These are phyloP conservation scores for Drosophila prostipennis DNA, from an alignment of 2,888 invertebrate species.

Conservation along the genomic window DNA sequence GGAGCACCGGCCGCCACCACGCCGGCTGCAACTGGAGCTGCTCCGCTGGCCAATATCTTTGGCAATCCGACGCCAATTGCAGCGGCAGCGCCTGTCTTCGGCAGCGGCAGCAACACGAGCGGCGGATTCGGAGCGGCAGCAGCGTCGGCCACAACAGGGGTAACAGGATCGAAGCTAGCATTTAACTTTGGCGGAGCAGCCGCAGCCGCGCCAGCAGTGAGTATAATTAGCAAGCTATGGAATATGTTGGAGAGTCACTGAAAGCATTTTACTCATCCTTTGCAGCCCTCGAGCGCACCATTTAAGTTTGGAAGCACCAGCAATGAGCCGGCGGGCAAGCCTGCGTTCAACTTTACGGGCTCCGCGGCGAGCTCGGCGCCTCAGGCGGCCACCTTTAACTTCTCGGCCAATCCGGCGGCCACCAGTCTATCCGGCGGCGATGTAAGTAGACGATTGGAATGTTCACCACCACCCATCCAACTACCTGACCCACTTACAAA, in stretches of 20 bases:
- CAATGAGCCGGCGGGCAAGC: slow-evolving; percentile 36
- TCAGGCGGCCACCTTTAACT: slow-evolving; percentile 74
- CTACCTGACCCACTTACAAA: not conserved
- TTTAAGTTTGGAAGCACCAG: slow-evolving; percentile 35
- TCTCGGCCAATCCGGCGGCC: slow-evolving; percentile 58
- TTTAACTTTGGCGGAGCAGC: slow-evolving; percentile 75
- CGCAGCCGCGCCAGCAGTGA: slow-evolving; percentile 48
- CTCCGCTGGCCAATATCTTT: slow-evolving; percentile 39
- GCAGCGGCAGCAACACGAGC: slow-evolving; percentile 2
- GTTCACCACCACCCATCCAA: not conserved
- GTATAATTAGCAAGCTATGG: slow-evolving; percentile 1
- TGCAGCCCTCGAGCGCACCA: slow-evolving; percentile 13
- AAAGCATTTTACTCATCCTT: not conserved
- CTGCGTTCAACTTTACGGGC: slow-evolving; percentile 61
- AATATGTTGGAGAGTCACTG: not conserved
- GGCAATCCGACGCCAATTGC: slow-evolving; percentile 20
- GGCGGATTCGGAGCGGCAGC: slow-evolving; percentile 35
- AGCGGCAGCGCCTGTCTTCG: slow-evolving; percentile 72
- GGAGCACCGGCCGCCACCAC: slow-evolving; percentile 5
- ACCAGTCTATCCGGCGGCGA: slow-evolving; percentile 30
- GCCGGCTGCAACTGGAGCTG: slow-evolving; percentile 16
- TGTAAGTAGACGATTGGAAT: slow-evolving; percentile 55
- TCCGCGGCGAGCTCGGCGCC: slow-evolving; percentile 17
- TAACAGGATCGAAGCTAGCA: slow-evolving; percentile 60
- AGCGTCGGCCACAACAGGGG: slow-evolving; percentile 67